Conservation (phyloP, 2,113 vertebrate species). For the Trochalopteron elliotii region DNA sequence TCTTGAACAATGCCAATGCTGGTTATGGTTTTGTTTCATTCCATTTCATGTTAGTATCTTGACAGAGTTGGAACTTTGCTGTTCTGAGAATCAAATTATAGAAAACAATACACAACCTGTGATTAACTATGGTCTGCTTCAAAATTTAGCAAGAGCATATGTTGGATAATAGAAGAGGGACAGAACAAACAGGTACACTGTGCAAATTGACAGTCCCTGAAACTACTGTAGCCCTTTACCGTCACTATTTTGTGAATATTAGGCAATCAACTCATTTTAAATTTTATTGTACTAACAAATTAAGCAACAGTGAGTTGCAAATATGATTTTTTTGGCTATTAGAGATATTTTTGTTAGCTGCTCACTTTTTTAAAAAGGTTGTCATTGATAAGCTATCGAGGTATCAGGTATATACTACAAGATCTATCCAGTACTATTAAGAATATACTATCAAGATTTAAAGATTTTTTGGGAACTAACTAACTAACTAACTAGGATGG, state of each 20-base stretch:
- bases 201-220: not conserved
- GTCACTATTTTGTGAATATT: not conserved
- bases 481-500: not conserved
- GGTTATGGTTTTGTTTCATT: not conserved
- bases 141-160: not conserved
- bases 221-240: not conserved
- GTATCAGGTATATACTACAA: not conserved
- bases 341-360: not conserved
- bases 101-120: not conserved
- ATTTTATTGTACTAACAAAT: not conserved
- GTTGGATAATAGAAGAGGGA: not conserved
- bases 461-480: not conserved
- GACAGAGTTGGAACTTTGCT: not conserved
- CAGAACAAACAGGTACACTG: not conserved
- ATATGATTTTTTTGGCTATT: not conserved
- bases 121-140: not conserved
- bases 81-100: rapidly evolving
- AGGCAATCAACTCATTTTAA: not conserved
- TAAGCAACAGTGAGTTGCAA: not conserved
- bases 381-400: not conserved
- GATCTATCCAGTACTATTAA: not conserved
- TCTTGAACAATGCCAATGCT: not conserved
- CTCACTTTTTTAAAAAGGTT: not conserved
- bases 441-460: not conserved
- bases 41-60: not conserved